A percentile compares a stretch with the other conserved stretches of the same genome.
Conservation (phyloP, 2,888 invertebrate genomes). For the Athalia circularis region DNA sequence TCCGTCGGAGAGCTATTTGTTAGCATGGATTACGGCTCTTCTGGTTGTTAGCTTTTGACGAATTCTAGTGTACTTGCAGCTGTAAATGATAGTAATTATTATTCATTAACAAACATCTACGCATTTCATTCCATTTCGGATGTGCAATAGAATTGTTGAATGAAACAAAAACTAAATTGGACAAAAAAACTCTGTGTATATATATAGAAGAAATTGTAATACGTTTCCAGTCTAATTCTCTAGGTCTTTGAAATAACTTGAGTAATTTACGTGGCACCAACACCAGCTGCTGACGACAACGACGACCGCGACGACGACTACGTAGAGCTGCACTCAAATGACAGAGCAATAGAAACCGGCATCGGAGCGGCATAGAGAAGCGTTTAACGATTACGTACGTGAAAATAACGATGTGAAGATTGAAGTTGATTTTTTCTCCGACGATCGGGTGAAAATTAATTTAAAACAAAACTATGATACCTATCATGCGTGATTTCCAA, state of each 20-base stretch:
- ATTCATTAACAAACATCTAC: no score
- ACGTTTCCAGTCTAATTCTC: not conserved
- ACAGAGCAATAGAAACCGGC: constrained; percentile 11
- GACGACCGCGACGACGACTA: not conserved
- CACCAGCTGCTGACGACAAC: constrained; percentile 22
- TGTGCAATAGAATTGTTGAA: no score
- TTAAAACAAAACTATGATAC: not conserved
- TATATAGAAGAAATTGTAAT: not conserved
- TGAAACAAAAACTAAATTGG: not conserved
- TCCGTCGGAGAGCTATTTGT: no score
- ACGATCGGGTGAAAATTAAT: constrained; percentile 19
- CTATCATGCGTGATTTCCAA: not conserved
- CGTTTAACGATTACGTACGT: constrained; percentile 25
- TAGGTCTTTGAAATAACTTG: constrained; percentile 31
- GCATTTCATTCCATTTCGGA: no score
- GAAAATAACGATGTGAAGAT: constrained; percentile 27
- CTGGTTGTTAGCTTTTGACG: no score
- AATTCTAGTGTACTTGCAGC: no score
- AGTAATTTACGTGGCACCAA: constrained; percentile 25
- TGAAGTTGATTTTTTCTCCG: constrained; percentile 17
- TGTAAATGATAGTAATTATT: no score
- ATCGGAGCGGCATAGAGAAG: not conserved
- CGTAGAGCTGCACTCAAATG: not conserved
- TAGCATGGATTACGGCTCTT: no score
- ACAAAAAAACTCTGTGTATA: not conserved